phyloP scores from a whole-genome alignment of 2,797 vertebrate genomes.

The Streptopelia turtur region DNA sequence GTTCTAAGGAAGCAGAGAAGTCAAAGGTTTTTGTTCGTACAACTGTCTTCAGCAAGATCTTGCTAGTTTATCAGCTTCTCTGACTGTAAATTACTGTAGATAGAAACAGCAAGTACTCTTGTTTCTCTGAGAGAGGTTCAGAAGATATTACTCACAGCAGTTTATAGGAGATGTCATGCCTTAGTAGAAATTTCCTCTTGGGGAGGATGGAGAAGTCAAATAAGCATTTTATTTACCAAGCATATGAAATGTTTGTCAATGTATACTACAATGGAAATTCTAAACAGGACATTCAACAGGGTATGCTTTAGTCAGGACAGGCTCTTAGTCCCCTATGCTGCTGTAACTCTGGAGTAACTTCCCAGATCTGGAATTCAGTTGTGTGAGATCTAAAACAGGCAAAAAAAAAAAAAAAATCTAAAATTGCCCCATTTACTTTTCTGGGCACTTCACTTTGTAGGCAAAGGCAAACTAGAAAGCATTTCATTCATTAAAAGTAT shows the following conservation, averaged over 20 bases:
- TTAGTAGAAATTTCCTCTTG: conserved; percentile 35
- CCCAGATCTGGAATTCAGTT: background rate
- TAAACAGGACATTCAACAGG: background rate
- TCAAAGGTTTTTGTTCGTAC: background rate
- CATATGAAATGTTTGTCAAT: background rate
- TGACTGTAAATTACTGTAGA: background rate
- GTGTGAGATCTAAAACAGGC: background rate
- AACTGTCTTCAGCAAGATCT: background rate
- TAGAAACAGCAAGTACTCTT: background rate
- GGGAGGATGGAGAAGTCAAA: background rate
- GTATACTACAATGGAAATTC: background rate
- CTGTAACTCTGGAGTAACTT: background rate
- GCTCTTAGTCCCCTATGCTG: background rate
- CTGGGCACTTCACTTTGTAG: background rate
- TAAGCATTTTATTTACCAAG: conserved; percentile 14
- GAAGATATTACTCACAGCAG: conserved; percentile 38
- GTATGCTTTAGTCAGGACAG: background rate
- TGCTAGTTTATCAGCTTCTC: background rate
- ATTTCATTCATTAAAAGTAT: background rate
- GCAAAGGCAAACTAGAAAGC: background rate
- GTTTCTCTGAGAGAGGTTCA: background rate
- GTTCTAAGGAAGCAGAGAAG: background rate
- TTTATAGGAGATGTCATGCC: background rate
- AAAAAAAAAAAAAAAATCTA: background rate
- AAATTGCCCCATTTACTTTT: background rate